These are phyloP conservation scores for Chaetops frenatus DNA, from an alignment of 2,113 vertebrate species.

Conservation along the genomic window DNA sequence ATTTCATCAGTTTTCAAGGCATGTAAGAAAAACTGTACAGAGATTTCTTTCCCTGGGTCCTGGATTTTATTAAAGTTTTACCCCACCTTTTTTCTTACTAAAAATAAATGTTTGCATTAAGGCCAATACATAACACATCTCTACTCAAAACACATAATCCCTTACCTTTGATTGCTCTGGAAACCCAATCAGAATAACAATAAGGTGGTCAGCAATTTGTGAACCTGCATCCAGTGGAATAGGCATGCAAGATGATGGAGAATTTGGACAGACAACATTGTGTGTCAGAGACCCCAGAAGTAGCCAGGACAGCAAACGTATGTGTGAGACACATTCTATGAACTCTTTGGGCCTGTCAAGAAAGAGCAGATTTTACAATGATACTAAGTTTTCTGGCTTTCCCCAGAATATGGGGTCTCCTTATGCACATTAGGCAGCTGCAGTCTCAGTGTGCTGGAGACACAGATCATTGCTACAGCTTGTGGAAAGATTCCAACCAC, in stretches of 20 bases:
- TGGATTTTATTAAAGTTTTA: background rate
- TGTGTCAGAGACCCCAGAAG: constrained; percentile 96
- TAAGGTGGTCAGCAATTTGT: constrained; percentile 96
- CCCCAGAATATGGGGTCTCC: background rate
- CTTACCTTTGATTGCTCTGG: constrained; percentile 98
- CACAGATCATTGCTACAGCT: background rate
- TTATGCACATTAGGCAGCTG: background rate
- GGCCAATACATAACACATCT: background rate
- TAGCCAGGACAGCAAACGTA: constrained; percentile 96
- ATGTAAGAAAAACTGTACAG: background rate
- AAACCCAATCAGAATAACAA: constrained; percentile 97
- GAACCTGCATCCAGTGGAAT: constrained; percentile 97
- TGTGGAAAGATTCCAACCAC: background rate
- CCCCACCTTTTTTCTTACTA: background rate
- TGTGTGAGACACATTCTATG: constrained; percentile 97
- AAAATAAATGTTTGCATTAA: constrained; percentile 35
- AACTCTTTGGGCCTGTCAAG: constrained; percentile 92
- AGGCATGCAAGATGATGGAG: constrained; percentile 90
- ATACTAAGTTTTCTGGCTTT: background rate
- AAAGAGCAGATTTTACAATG: constrained; percentile 26
- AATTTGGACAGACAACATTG: constrained; percentile 90
- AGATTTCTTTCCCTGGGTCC: background rate
- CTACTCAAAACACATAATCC: constrained; percentile 31
- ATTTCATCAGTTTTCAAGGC: too few species aligned
- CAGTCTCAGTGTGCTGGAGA: background rate